Evolutionary conservation across 2,797 vertebrate species (phyloP).

Genomic region (Dryobates pubescens): DNA sequence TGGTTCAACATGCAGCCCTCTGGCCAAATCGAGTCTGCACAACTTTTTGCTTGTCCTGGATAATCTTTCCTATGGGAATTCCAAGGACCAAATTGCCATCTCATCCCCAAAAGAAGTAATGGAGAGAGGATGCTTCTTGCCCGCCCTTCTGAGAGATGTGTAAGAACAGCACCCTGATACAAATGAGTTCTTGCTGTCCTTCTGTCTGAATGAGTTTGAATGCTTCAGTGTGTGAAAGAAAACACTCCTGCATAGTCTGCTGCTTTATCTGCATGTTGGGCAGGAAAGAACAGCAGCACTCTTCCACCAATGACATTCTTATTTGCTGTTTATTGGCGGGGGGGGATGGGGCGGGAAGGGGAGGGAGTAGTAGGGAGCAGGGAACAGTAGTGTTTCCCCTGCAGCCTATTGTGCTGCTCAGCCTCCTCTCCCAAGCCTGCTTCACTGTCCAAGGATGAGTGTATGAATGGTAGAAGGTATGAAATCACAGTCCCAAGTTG

Average conservation of each 20-base stretch:
- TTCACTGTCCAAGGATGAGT: neutral
- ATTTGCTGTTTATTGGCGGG: neutral
- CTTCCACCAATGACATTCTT: neutral
- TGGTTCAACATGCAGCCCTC: neutral
- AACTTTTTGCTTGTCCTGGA: neutral
- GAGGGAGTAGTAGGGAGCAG: neutral
- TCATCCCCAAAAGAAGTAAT: neutral
- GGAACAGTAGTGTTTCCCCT: neutral
- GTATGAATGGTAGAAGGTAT: neutral
- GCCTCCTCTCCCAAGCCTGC: neutral
- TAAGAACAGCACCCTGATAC: neutral
- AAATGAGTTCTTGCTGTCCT: neutral
- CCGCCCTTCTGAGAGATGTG: neutral
- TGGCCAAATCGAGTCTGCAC: neutral
- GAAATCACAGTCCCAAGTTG: neutral
- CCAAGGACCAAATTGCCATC: neutral
- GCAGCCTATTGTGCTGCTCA: neutral
- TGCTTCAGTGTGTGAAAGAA: neutral
- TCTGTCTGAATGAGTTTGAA: neutral
- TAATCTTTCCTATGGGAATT: neutral
- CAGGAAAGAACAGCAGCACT: neutral
- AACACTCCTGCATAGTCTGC: neutral
- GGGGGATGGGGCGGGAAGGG: accelerated
- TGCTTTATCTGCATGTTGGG: neutral
- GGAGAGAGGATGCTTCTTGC: neutral